These are phyloP conservation scores for Hypomecis atomaria DNA, from an alignment of 2,888 invertebrate genomes.

Conservation along the genomic window DNA sequence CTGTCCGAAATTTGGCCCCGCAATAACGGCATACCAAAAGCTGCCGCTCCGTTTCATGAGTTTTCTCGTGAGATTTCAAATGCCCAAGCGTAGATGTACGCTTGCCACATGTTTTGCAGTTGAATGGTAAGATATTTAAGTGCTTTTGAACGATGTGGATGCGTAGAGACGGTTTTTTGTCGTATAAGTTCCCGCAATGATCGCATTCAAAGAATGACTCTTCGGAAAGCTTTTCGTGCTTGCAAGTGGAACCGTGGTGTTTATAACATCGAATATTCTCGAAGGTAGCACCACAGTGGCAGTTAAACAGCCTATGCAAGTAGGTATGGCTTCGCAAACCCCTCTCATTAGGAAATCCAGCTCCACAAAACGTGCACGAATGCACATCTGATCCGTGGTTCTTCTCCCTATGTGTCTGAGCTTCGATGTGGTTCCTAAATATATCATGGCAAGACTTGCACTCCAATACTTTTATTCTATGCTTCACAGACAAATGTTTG, in stretches of 20 bases:
- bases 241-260: conserved; percentile 62
- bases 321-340: conserved; percentile 65
- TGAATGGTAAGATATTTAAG: conserved; percentile 64
- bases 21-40: conserved; percentile 64
- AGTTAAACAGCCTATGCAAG: conserved; percentile 65
- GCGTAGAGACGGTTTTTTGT: conserved; percentile 68
- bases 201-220: conserved; percentile 58
- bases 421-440: conserved; percentile 46
- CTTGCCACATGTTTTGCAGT: conserved; percentile 70
- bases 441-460: conserved; percentile 61
- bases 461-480: conserved; percentile 44
- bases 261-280: conserved; percentile 68
- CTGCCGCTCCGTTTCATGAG: conserved; percentile 60
- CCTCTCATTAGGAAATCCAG: conserved; percentile 58
- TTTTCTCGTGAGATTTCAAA: conserved; percentile 61
- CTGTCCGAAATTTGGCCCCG: conserved; percentile 65
- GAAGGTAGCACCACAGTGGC: conserved; percentile 62
- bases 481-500: conserved; percentile 55
- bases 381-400: conserved; percentile 48
- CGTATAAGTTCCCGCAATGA: conserved; percentile 65
- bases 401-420: conserved; percentile 49
- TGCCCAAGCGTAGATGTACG: conserved; percentile 68
- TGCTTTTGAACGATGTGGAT: conserved; percentile 75
- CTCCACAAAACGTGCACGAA: conserved; percentile 61
- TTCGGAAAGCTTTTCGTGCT: conserved; percentile 13